Evolutionary conservation across 2,113 vertebrate species (phyloP).

Genomic region (Caloenas nicobarica): DNA sequence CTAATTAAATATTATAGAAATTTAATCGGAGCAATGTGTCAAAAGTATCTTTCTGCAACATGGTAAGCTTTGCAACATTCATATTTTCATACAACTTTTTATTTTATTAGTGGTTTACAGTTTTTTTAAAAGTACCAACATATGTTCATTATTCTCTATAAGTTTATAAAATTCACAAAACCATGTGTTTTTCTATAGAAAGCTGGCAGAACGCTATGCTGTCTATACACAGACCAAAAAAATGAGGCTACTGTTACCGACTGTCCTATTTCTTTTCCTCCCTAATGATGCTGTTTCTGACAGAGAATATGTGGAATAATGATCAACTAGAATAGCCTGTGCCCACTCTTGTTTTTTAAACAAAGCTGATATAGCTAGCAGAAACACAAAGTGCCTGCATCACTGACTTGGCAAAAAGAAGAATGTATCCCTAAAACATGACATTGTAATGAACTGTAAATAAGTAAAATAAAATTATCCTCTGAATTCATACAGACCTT

Average conservation of each 20-base stretch:
- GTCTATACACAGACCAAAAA: neutral
- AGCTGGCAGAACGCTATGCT: neutral
- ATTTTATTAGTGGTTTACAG: constrained; percentile 8
- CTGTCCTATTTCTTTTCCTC: neutral
- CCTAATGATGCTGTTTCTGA: neutral
- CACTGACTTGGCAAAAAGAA: neutral
- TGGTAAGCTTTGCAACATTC: neutral
- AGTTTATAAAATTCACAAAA: neutral
- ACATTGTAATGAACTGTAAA: neutral
- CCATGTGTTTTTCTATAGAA: neutral
- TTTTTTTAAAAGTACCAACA: neutral
- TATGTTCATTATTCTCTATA: neutral
- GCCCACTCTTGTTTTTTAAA: neutral
- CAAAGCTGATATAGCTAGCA: neutral
- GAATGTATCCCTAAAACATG: neutral
- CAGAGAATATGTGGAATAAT: neutral
- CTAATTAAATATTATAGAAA: constrained; percentile 26
- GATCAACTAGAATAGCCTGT: neutral
- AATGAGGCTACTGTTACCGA: neutral
- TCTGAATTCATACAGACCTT: neutral
- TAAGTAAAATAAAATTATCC: neutral
- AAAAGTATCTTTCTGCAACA: neutral
- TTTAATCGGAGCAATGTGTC: neutral
- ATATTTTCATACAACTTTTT: constrained; percentile 8
- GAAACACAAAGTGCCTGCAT: neutral